phyloP scores from a whole-genome alignment of 2,113 vertebrate species.

The Rhabdornis inornatus region DNA sequence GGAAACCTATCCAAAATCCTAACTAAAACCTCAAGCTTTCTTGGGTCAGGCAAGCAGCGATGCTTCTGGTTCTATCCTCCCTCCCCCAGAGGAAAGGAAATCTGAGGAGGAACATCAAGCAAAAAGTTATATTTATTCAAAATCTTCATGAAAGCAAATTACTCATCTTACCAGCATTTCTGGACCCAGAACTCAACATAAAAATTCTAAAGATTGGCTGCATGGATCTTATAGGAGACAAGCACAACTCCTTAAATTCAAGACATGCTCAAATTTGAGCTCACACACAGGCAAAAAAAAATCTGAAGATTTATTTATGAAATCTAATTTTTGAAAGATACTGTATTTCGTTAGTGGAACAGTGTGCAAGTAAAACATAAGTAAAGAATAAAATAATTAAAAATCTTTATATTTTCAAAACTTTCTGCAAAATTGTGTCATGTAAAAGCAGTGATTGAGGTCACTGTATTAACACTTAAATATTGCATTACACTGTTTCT shows the following conservation, averaged over 20 bases:
- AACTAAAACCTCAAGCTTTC: not conserved
- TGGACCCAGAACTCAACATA: not conserved
- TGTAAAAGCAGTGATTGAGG: not conserved
- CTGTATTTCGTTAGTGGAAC: not conserved
- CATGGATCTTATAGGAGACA: not conserved
- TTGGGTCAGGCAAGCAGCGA: not conserved
- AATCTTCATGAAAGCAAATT: not conserved
- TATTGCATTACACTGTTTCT: not conserved
- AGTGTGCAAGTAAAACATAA: not conserved
- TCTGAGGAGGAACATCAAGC: rapidly evolving
- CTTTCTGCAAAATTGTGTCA: not conserved
- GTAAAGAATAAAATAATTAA: not conserved
- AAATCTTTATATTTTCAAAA: not conserved
- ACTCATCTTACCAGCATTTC: not conserved
- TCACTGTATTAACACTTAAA: not conserved
- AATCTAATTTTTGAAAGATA: not conserved
- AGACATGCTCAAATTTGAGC: not conserved
- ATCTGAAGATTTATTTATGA: not conserved
- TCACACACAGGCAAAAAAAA: not conserved
- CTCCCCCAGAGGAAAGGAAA: not conserved
- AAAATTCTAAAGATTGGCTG: not conserved
- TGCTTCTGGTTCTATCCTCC: not conserved
- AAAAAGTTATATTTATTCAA: not conserved
- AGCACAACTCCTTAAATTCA: not conserved
- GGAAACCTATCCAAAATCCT: not conserved